These are phyloP conservation scores for Drosophila auraria DNA, from an alignment of 1,140 invertebrate species.

Conservation along the genomic window DNA sequence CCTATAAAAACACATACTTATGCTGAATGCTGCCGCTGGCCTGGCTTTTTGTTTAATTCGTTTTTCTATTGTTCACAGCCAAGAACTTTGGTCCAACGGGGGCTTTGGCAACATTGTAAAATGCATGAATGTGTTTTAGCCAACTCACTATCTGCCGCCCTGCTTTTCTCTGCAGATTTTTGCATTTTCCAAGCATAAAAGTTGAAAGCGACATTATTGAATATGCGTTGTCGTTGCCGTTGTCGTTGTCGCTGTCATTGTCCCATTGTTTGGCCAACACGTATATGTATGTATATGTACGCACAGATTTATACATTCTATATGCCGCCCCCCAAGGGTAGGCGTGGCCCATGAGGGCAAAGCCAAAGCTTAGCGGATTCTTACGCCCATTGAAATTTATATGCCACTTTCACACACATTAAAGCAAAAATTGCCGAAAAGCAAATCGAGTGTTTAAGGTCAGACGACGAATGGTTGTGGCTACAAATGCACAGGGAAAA, in stretches of 20 bases:
- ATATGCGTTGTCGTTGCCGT: conserved; percentile 66
- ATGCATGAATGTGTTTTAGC: conserved; percentile 73
- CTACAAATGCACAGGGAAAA: conserved; percentile 6
- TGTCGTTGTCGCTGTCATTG: conserved; percentile 41
- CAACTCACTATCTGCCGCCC: conserved; percentile 33
- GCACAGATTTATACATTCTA: conserved; percentile 6
- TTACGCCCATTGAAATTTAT: conserved; percentile 78
- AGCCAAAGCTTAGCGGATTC: conserved; percentile 68
- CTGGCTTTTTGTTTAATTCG: conserved; percentile 82
- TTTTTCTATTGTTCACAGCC: conserved; percentile 77
- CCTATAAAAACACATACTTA: conserved; percentile 29
- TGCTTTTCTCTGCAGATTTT: conserved; percentile 55
- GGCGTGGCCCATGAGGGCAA: conserved; percentile 34
- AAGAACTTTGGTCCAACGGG: conserved; percentile 76
- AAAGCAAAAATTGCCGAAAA: conserved; percentile 55
- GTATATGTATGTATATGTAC: conserved; percentile 3
- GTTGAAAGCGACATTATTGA: conserved; percentile 83
- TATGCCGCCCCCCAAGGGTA: conserved; percentile 1
- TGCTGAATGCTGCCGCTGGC: conserved; percentile 27
- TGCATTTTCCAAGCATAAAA: conserved; percentile 72
- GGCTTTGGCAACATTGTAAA: conserved; percentile 77
- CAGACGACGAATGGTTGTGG: conserved; percentile 17
- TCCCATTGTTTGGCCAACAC: conserved; percentile 62
- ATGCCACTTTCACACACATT: conserved; percentile 62
- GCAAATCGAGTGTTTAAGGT: conserved; percentile 40